A percentile compares a stretch with the other conserved stretches of the same genome.
phyloP scores from a whole-genome alignment of 2,888 invertebrate species.

The Muschampia plurimacula region DNA sequence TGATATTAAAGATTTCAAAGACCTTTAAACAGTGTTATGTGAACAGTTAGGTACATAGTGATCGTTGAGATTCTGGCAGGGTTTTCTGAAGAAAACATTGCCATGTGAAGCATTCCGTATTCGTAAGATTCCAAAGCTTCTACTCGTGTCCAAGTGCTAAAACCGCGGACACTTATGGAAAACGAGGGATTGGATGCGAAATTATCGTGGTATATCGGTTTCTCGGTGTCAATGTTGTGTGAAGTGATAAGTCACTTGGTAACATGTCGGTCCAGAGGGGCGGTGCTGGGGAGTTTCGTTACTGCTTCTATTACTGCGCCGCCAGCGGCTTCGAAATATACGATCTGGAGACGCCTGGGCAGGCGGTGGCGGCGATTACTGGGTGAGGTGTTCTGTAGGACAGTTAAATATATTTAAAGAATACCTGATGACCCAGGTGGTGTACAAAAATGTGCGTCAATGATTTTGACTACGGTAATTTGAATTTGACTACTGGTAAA shows the following conservation, averaged over 20 bases:
- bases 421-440: neutral
- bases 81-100: neutral
- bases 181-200: slow-evolving; percentile 13
- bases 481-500: no score
- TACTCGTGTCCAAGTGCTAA: neutral
- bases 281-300: slow-evolving; percentile 69
- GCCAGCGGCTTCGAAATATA: slow-evolving; percentile 76
- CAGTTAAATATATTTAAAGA: neutral
- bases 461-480: no score
- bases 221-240: slow-evolving; percentile 61
- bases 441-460: neutral
- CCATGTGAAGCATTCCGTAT: slow-evolving; percentile 17
- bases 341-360: slow-evolving; percentile 69
- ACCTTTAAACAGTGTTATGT: neutral
- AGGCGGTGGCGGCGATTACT: slow-evolving; percentile 50
- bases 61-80: neutral
- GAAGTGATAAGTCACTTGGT: slow-evolving; percentile 44
- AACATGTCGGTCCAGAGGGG: slow-evolving; percentile 70
- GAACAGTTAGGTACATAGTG: neutral
- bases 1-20: neutral
- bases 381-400: slow-evolving; percentile 1
- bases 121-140: neutral
- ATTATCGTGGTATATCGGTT: neutral
- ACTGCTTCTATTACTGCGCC: slow-evolving; percentile 74
- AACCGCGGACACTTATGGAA: slow-evolving; percentile 30